Evolutionary conservation across 2,888 invertebrate species (phyloP), one percentile per base, ranked within the genome.

Genomic region (Melipona beecheii): DNA sequence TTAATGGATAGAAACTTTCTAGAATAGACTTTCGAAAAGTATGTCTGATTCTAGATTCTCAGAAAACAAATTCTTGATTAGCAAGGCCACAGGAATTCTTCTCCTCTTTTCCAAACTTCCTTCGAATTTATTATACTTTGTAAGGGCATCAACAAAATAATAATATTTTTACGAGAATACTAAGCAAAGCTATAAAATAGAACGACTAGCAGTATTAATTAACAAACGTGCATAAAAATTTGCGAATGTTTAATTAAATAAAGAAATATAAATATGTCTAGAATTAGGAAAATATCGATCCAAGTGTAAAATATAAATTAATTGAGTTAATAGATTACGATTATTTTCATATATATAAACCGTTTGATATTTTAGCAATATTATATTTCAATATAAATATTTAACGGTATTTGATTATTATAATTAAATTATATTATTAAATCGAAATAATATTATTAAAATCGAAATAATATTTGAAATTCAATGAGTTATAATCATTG

Each of bases 11-110:
- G 69, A 52, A 68, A 80, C 69, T 80, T 80, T 80, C 56, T 80
- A 56, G 15, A 24, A 68, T 52, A 56, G 19, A 75, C 75, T 79
- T 83, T 79, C 79, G 79, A 78, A 70, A 74, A 58, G 5, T 49
- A 0, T 15, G 24, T 36, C 50, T 52, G 36, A 15, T 50, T 69
- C 54, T 19, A 21, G 43, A 43, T 11, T 43, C 58, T n/a, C 15
- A 24, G 49, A 15, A 71, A 58, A 21, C 58, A 19, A 62, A 73
- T 73, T 64, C 15, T 9, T 17, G 36, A 78, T 56, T 43, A 36
- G 6, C 43, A 69, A 52, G 60, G 31, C 24, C n/a, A 56, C 13
- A n/a, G 31, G 36, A 27, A 21, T 21, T 64, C 21, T 27, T 56
- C 27, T 24, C 49, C n/a, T 15, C 9, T 5, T 58, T 58, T n/a